Evolutionary conservation across 2,888 invertebrate genomes (phyloP), one percentile per base, ranked within the genome.

Genomic region (Zygothrica quintamaculata): DNA sequence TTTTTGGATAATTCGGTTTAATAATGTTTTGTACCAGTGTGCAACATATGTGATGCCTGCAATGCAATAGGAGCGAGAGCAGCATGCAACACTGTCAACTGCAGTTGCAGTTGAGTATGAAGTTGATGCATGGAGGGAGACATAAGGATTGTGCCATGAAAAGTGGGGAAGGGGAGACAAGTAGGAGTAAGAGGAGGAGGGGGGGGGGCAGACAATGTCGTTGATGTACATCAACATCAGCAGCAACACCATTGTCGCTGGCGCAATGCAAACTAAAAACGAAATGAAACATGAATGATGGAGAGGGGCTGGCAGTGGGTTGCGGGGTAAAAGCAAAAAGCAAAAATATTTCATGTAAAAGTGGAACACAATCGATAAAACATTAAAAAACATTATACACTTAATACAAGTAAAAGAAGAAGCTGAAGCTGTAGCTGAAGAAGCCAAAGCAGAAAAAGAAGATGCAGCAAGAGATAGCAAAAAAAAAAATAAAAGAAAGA

Each of bases 311-410:
- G n/a, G n/a, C n/a, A n/a, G n/a, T n/a, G n/a, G n/a, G n/a, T n/a
- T n/a, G n/a, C 33, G 82, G 18, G 18, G 18, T n/a, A n/a, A n/a
- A n/a, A n/a, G 86, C 77, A 79, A 81, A 87, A 86, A 76, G 80
- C 65, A 75, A 78, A 86, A 87, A 89, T 88, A 88, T 75, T 88
- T 89, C 77, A 84, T 88, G 89, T 84, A 89, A 89, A 89, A 89
- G 89, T 89, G 78, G 89, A 88, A 88, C 88, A 88, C 88, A 88
- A 65, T 84, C 78, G 73, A 87, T 85, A 80, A 82, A 86, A 87
- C 79, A 87, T 78, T 84, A 77, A 62, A 74, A 74, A 67, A 70
- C 65, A 65, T 62, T 40, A 58, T 58, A n/a, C n/a, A n/a, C n/a
- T n/a, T 53, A 48, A 59, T 46, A 40, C 36, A 42, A 56, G 51